phyloP scores from a whole-genome alignment of 1,140 invertebrate genomes.

The Ladona fulva region DNA sequence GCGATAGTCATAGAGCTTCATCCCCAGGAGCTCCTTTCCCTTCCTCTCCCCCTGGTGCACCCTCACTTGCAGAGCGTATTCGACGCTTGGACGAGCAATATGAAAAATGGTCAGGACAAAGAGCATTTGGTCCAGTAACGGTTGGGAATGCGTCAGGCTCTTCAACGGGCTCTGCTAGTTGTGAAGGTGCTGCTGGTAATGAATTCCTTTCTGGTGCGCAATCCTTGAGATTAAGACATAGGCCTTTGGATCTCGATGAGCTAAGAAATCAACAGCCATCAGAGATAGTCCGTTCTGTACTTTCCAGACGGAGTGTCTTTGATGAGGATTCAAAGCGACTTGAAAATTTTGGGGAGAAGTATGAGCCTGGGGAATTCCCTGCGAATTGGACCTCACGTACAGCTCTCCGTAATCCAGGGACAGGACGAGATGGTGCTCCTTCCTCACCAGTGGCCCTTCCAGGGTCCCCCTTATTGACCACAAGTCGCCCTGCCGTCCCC shows the following conservation, averaged over 20 bases:
- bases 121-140: conserved; percentile 29
- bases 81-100: conserved; percentile 83
- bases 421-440: conserved; percentile 1
- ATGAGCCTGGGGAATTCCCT: conserved; percentile 58
- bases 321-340: conserved; percentile 90
- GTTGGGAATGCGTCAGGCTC: background rate
- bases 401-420: background rate
- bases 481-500: background rate
- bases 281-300: conserved; percentile 84
- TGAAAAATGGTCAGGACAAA: conserved; percentile 73
- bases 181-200: background rate
- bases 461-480: conserved; percentile 19
- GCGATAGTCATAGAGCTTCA: conserved; percentile 14
- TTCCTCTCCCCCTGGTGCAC: conserved; percentile 32
- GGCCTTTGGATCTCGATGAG: conserved; percentile 61
- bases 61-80: conserved; percentile 75
- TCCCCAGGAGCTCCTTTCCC: conserved; percentile 25
- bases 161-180: background rate
- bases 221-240: conserved; percentile 50
- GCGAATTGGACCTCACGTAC: conserved; percentile 16
- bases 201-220: conserved; percentile 31
- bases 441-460: background rate
- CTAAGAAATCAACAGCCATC: conserved; percentile 63
- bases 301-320: conserved; percentile 87
- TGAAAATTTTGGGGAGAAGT: conserved; percentile 80